Percentiles rank a stretch among this genome's conserved stretches.
Conservation (phyloP, 2,797 vertebrate genomes). For the Margarornis squamiger region DNA sequence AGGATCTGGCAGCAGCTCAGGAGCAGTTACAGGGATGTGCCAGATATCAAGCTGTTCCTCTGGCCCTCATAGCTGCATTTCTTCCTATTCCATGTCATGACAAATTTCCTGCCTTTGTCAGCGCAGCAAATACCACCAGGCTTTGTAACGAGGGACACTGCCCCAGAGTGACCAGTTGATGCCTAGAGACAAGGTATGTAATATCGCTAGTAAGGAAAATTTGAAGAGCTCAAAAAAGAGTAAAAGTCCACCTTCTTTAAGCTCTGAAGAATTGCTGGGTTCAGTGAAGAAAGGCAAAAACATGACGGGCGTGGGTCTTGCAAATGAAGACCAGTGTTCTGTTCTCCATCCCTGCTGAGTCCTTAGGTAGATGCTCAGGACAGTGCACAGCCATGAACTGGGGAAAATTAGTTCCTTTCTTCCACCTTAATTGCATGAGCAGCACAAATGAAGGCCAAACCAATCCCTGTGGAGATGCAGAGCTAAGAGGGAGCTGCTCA, state of each 20-base stretch:
- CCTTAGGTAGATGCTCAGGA: neutral
- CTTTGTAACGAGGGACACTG: neutral
- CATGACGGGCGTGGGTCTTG: neutral
- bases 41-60: constrained; percentile 22
- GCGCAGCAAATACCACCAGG: neutral
- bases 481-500: neutral
- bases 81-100: neutral
- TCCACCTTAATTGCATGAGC: neutral
- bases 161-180: fast-evolving
- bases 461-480: neutral
- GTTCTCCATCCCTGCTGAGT: neutral
- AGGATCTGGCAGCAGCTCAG: neutral
- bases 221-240: neutral
- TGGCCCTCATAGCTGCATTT: neutral
- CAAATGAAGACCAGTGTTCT: neutral
- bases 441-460: neutral
- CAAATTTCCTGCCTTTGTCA: neutral
- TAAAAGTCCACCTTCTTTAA: neutral
- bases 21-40: neutral
- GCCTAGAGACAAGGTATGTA: neutral
- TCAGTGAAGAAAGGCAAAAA: neutral
- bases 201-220: neutral
- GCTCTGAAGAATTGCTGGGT: neutral
- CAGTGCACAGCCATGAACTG: neutral
- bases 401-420: neutral